These are phyloP conservation scores for Amblyopsis hoosieri DNA, from an alignment of 2,797 vertebrate genomes.

Conservation along the genomic window DNA sequence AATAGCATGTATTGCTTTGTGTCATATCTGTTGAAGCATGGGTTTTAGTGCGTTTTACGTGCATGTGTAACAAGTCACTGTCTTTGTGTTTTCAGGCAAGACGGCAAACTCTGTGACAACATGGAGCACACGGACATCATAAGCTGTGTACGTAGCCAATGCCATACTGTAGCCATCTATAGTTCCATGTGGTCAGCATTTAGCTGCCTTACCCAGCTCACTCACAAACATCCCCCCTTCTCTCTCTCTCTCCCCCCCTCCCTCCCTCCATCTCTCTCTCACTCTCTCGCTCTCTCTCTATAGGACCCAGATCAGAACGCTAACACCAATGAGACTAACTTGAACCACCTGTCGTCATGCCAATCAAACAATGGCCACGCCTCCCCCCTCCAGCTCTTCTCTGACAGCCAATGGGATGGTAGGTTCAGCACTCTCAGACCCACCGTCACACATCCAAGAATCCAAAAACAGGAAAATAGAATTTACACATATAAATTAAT, in stretches of 20 bases:
- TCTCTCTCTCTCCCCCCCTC: background rate
- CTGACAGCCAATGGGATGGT: constrained; percentile 75
- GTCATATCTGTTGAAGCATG: too few species aligned
- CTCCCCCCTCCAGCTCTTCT: constrained; percentile 68
- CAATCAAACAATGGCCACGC: constrained; percentile 53
- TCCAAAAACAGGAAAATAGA: background rate
- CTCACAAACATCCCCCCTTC: too few species aligned
- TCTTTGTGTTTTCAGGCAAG: constrained; percentile 62
- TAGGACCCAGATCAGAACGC: constrained; percentile 75
- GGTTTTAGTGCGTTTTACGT: too few species aligned
- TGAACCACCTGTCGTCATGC: constrained; percentile 56
- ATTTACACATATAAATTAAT: background rate
- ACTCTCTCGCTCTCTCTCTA: constrained; percentile 10
- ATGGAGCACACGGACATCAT: constrained; percentile 70
- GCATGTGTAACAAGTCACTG: background rate
- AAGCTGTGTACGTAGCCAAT: constrained; percentile 66
- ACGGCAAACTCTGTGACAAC: constrained; percentile 64
- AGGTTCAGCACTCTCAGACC: background rate
- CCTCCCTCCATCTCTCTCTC: background rate
- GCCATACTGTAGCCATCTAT: too few species aligned
- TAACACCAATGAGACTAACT: constrained; percentile 70
- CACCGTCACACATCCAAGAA: background rate
- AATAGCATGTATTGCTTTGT: too few species aligned
- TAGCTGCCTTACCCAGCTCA: too few species aligned
- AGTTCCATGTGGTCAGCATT: too few species aligned